phyloP scores from a whole-genome alignment of 2,888 invertebrate species.

The Platerodrilus igneus region DNA sequence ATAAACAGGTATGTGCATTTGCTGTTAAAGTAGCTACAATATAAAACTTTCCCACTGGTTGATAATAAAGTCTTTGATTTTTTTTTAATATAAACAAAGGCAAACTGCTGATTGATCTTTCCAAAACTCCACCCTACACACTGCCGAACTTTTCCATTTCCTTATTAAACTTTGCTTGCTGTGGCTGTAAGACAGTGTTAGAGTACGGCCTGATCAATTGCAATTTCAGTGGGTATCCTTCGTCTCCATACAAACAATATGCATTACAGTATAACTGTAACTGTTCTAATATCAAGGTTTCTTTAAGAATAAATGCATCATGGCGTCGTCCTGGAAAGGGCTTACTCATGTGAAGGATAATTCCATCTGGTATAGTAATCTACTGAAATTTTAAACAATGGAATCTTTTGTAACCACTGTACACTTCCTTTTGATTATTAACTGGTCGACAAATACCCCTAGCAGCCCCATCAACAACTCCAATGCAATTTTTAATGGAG shows the following conservation, averaged over 20 bases:
- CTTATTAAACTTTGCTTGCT: no score
- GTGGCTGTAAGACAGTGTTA: no score
- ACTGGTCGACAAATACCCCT: background rate
- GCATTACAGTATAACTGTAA: background rate
- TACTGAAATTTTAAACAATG: conserved; percentile 5
- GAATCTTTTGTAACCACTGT: conserved; percentile 2
- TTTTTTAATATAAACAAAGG: no score
- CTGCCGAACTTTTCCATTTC: no score
- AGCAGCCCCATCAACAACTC: conserved; percentile 2
- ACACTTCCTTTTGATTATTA: conserved; percentile 5
- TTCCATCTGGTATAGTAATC: conserved; percentile 3
- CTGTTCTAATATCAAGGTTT: conserved; percentile 1
- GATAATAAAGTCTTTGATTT: no score
- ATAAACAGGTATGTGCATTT: no score
- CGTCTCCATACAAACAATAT: conserved; percentile 1
- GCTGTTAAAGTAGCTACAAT: no score
- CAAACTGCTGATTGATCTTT: no score
- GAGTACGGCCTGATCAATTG: no score
- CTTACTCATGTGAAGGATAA: conserved; percentile 6
- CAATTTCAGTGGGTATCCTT: conserved; percentile 6
- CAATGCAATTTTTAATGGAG: conserved; percentile 1
- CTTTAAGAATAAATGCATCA: conserved; percentile 1
- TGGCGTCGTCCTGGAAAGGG: conserved; percentile 1
- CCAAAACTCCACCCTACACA: no score
- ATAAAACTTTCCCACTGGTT: no score